Percentiles rank a stretch among this genome's conserved stretches.
Evolutionary conservation across 23 tunicate species (phyloP).

Genomic region (Trididemnum nubilum): DNA sequence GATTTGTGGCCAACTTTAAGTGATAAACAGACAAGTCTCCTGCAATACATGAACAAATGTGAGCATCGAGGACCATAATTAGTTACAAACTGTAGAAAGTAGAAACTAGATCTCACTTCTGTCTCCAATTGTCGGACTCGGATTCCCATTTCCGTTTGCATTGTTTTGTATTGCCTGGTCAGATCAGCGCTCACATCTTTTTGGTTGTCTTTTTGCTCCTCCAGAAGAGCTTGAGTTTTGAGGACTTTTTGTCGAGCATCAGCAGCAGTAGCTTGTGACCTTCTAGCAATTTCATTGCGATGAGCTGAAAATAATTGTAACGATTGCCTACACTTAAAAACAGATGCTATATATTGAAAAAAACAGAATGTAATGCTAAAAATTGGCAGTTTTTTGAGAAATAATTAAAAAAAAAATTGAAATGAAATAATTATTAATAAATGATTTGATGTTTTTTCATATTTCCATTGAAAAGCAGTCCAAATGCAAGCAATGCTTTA

Average conservation of each 20-base stretch:
- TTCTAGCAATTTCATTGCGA: constrained; percentile 81
- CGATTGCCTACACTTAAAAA: neutral
- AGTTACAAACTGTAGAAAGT: too few species aligned
- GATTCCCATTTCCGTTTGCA: constrained; percentile 91
- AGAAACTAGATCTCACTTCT: constrained; percentile 59
- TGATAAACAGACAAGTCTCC: too few species aligned
- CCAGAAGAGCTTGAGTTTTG: constrained; percentile 47
- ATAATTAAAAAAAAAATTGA: too few species aligned
- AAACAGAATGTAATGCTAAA: too few species aligned
- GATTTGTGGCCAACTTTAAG: too few species aligned
- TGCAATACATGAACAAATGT: too few species aligned
- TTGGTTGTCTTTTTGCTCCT: constrained; percentile 53
- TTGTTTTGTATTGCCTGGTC: constrained; percentile 90
- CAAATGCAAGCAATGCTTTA: too few species aligned
- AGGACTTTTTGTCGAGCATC: constrained; percentile 49
- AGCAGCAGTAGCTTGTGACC: constrained; percentile 75
- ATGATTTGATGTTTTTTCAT: too few species aligned
- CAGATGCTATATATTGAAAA: neutral
- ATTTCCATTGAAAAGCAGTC: too few species aligned
- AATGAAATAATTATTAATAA: too few species aligned
- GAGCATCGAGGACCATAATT: too few species aligned
- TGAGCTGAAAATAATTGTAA: constrained; percentile 46
- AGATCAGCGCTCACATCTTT: constrained; percentile 90
- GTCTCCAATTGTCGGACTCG: constrained; percentile 69
- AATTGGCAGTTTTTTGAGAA: too few species aligned